Conservation (phyloP, 2,113 vertebrate genomes). For the Oenanthe oenanthe region DNA sequence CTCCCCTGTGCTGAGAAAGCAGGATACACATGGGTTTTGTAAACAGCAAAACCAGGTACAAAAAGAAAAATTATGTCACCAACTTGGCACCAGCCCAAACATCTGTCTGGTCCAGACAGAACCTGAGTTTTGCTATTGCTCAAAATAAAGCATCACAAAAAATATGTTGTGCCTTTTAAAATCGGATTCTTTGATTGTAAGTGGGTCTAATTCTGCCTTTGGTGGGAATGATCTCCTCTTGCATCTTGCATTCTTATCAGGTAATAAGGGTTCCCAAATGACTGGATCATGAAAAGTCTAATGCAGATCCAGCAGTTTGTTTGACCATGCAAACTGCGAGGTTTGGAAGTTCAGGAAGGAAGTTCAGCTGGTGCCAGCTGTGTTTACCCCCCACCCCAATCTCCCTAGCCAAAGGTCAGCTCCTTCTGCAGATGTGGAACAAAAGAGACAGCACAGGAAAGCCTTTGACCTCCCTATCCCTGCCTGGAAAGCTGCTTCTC, state of each 20-base stretch:
- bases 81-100: neutral
- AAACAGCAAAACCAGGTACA: neutral
- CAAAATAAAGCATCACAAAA: neutral
- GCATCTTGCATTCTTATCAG: neutral
- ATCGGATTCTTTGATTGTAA: neutral
- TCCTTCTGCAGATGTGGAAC: neutral
- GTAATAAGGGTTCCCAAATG: neutral
- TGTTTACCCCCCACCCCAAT: fast-evolving
- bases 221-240: neutral
- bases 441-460: neutral
- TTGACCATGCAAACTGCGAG: neutral
- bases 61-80: neutral
- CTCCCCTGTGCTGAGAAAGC: neutral
- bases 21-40: neutral
- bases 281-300: neutral
- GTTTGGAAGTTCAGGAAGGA: neutral
- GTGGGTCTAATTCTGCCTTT: neutral
- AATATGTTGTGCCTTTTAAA: neutral
- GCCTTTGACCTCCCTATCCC: neutral
- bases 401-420: neutral
- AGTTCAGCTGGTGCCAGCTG: neutral
- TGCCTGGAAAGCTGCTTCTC: neutral
- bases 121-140: neutral
- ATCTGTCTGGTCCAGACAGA: neutral
- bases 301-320: neutral